Conservation (phyloP, 2,888 invertebrate genomes). For the Synergus laeviventris region DNA sequence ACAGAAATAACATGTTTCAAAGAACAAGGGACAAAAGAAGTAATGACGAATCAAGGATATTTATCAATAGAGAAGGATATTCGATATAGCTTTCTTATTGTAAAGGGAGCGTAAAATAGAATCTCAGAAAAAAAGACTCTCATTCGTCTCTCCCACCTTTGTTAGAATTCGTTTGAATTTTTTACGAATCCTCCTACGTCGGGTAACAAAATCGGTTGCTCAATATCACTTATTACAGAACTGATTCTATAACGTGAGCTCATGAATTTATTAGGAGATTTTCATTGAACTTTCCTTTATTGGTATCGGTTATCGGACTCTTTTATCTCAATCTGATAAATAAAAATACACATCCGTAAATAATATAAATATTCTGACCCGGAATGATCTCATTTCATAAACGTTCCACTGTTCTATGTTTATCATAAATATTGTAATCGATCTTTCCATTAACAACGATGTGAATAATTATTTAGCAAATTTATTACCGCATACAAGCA, state of each 20-base stretch:
- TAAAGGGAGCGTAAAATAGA: constrained; percentile 46
- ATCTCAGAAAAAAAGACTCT: constrained; percentile 48
- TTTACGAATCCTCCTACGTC: not conserved
- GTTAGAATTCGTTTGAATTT: not conserved
- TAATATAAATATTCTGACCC: not conserved
- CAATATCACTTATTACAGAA: not conserved
- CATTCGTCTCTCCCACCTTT: constrained; percentile 39
- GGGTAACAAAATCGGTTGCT: not conserved
- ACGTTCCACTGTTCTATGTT: not conserved
- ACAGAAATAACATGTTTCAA: not conserved
- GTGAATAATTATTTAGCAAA: too few relatives aligned
- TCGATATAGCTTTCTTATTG: constrained; percentile 40
- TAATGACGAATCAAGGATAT: constrained; percentile 18
- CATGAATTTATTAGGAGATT: not conserved
- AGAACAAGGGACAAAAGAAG: not conserved
- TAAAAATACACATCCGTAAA: not conserved
- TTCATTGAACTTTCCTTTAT: not conserved
- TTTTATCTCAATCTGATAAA: not conserved
- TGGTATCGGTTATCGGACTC: not conserved
- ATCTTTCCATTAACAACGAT: too few relatives aligned
- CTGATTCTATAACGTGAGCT: not conserved
- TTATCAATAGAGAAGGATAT: constrained; percentile 43
- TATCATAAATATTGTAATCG: too few relatives aligned
- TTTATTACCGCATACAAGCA: too few relatives aligned
- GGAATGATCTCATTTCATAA: not conserved